Evolutionary conservation across 2,113 vertebrate genomes (phyloP), one percentile per base, ranked within the genome.

Genomic region (Myotis davidii): DNA sequence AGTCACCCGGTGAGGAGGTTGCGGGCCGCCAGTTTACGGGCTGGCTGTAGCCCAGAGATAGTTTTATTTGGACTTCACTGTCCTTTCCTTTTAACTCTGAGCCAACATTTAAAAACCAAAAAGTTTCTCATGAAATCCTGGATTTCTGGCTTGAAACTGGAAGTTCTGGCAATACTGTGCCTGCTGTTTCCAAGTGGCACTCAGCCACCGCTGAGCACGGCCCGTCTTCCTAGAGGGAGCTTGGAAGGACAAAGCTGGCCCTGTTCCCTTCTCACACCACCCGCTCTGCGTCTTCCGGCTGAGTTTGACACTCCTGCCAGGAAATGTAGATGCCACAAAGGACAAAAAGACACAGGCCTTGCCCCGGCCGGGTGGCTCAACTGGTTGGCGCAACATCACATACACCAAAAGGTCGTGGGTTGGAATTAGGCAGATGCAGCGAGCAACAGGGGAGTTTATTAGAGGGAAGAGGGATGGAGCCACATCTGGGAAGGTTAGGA

Each of bases 21-120:
- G 54, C 91, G 72, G 52, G 3, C 67, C 45, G 78, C 61, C 73
- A 56, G 32, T 14, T 34, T 73, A 18, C 45, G 14, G 65, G 73
- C 83, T 89, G 73, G 61, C 69, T 42, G n/a, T 34, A 39, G 37
- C 27, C 42, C 69, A 88, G 45, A 82, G 45, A 32, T 85, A 9
- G 64, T 85, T 96, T 96, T 94, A 78, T 74, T 97, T 97, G 89
- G 86, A 93, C 56, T 45, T 89, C 32, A 32, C 18, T 89, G 12
- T 90, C 65, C 61, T 93, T 88, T 95, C 85, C 81, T 94, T 95
- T 93, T 85, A 83, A 78, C 88, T 76, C 45, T 79, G 65, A 97
- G 73, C 87, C 89, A 96, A 85, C 50, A 77, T 85, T 79, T 86
- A 42, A 79, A 93, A 54, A 61, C 48, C 34, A 50, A 83, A 90